A percentile compares a stretch with the other conserved stretches of the same genome.
Evolutionary conservation across 2,888 invertebrate genomes (phyloP).

Genomic region (Aspidiotus rigidus): DNA sequence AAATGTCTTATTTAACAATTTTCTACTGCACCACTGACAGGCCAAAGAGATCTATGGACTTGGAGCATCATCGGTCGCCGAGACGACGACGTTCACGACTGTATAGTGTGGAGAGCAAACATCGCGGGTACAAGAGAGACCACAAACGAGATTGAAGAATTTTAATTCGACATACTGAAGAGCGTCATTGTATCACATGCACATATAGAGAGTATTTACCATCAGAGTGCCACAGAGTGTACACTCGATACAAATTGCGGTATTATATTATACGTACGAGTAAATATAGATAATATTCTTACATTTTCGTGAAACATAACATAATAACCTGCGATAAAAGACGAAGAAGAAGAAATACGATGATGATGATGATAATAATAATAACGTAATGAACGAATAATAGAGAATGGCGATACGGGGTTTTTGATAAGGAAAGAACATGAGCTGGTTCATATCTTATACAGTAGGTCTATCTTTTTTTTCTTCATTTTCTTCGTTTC

Average conservation of each 20-base stretch:
- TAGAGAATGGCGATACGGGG: neutral
- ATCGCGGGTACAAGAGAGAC: neutral
- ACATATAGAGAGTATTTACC: neutral
- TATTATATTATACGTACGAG: neutral
- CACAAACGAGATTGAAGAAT: conserved; percentile 8
- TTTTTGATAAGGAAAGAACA: conserved; percentile 13
- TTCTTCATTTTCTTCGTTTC: neutral
- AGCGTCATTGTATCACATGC: neutral
- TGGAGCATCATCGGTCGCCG: too few species aligned
- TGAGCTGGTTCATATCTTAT: conserved; percentile 25
- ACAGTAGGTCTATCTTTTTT: conserved; percentile 23
- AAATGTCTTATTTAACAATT: neutral
- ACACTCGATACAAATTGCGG: neutral
- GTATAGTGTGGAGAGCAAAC: neutral
- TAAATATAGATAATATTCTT: conserved; percentile 2
- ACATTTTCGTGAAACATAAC: conserved; percentile 6
- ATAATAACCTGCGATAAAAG: conserved; percentile 8
- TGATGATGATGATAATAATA: conserved; percentile 3
- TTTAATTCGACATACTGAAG: conserved; percentile 5
- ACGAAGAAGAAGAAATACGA: neutral
- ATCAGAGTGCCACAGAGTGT: too few species aligned
- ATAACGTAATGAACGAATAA: conserved; percentile 21
- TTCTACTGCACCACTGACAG: too few species aligned
- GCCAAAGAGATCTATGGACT: neutral
- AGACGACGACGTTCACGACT: too few species aligned